Conservation (phyloP, 2,888 invertebrate genomes). For the Drosophila merina region DNA sequence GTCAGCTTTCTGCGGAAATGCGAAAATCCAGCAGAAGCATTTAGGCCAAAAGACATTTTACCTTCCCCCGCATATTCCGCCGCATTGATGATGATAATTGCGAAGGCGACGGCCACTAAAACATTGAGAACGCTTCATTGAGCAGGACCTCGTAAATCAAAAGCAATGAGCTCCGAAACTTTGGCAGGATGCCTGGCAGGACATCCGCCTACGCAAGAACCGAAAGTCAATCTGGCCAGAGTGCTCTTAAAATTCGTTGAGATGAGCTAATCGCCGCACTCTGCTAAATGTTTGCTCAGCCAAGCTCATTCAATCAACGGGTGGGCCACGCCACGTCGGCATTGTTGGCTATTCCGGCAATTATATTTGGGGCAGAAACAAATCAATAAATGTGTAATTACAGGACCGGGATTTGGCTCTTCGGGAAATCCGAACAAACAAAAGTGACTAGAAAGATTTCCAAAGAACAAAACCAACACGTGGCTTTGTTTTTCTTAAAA, state of each 20-base stretch:
- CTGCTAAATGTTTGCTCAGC: constrained; percentile 28
- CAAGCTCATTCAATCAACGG: constrained; percentile 46
- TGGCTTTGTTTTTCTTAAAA: not conserved
- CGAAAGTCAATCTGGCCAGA: constrained; percentile 43
- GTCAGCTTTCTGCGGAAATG: constrained; percentile 36
- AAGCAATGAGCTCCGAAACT: constrained; percentile 40
- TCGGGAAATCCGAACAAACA: not conserved
- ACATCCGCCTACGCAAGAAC: constrained; percentile 24
- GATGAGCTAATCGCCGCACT: constrained; percentile 60
- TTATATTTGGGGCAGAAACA: constrained; percentile 58
- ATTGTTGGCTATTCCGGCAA: constrained; percentile 56
- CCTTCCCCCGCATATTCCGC: not conserved
- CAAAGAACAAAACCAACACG: not conserved
- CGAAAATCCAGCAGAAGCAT: constrained; percentile 39
- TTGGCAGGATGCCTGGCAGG: constrained; percentile 25
- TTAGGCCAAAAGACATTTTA: constrained; percentile 30
- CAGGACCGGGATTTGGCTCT: constrained; percentile 5
- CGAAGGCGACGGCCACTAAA: constrained; percentile 47
- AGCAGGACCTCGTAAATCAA: constrained; percentile 60
- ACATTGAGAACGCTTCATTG: constrained; percentile 56
- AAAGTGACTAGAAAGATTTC: constrained; percentile 1
- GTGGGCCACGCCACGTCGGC: constrained; percentile 8
- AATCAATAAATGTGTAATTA: constrained; percentile 63
- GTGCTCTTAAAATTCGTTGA: constrained; percentile 68
- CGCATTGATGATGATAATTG: constrained; percentile 60